Conservation (phyloP, 2,797 vertebrate genomes). For the Morus bassanus region DNA sequence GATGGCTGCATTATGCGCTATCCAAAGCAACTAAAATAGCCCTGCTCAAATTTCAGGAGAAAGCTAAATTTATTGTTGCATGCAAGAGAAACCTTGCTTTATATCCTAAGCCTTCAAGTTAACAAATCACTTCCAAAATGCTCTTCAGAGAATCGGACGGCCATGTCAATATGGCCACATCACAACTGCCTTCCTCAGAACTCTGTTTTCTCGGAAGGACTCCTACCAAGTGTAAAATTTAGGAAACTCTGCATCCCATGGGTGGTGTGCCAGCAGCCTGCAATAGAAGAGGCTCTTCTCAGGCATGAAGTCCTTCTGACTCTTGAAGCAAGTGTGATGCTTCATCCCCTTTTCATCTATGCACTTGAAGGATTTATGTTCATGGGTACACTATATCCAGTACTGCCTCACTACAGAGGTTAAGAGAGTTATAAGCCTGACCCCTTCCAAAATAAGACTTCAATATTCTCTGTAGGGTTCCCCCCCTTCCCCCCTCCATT, state of each 20-base stretch:
- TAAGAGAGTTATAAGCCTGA: not conserved
- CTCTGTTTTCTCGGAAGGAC: not conserved
- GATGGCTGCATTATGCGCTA: not conserved
- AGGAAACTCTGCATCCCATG: not conserved
- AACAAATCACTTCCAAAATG: not conserved
- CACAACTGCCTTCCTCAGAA: not conserved
- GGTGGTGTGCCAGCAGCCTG: not conserved
- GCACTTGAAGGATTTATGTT: not conserved
- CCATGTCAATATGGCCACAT: not conserved
- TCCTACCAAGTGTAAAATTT: not conserved
- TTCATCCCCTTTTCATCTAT: not conserved
- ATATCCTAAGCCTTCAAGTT: not conserved
- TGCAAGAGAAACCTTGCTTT: not conserved
- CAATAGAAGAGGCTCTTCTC: not conserved
- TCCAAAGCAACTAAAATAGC: not conserved
- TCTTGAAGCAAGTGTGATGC: not conserved
- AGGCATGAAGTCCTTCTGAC: not conserved
- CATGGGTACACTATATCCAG: not conserved
- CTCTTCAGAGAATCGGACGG: not conserved
- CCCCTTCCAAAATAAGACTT: not conserved
- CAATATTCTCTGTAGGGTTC: not conserved
- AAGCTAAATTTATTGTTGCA: not conserved
- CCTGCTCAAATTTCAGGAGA: not conserved
- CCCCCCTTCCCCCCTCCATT: fast-evolving
- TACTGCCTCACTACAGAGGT: not conserved